Evolutionary conservation across 1,140 invertebrate genomes (phyloP).

Genomic region (Anadara kagoshimensis): DNA sequence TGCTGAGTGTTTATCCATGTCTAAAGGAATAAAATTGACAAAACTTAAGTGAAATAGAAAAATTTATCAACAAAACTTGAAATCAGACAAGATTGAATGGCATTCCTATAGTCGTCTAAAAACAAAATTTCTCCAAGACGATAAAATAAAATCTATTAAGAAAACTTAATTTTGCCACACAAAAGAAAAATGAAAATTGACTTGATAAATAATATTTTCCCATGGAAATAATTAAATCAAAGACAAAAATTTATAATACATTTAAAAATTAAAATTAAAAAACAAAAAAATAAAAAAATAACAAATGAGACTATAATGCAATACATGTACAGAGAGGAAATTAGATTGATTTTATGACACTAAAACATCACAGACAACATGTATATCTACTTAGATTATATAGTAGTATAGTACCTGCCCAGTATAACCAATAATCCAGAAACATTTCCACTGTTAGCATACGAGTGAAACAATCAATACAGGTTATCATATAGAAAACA

Average conservation of each 20-base stretch:
- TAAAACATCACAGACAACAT: not conserved
- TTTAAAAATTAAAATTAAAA: not conserved
- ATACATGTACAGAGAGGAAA: not conserved
- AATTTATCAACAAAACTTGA: no score
- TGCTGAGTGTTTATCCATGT: no score
- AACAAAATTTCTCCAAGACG: no score
- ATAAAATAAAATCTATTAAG: no score
- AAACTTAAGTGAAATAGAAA: no score
- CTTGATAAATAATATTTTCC: no score
- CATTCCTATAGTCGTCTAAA: no score
- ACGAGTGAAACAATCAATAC: no score
- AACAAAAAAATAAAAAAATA: not conserved
- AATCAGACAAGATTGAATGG: no score
- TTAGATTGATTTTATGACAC: not conserved
- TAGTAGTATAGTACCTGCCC: conserved; percentile 52
- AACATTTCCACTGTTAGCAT: conserved; percentile 48
- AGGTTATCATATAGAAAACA: not conserved
- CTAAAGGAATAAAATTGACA: no score
- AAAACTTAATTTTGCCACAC: no score
- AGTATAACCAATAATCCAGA: conserved; percentile 58
- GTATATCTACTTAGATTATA: not conserved
- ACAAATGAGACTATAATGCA: not conserved
- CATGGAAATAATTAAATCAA: not conserved
- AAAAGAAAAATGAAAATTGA: no score
- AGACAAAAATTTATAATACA: not conserved